Percentiles rank a stretch among this genome's conserved stretches.
Conservation (phyloP, 2,888 invertebrate genomes). For the Chironomus riparius region DNA sequence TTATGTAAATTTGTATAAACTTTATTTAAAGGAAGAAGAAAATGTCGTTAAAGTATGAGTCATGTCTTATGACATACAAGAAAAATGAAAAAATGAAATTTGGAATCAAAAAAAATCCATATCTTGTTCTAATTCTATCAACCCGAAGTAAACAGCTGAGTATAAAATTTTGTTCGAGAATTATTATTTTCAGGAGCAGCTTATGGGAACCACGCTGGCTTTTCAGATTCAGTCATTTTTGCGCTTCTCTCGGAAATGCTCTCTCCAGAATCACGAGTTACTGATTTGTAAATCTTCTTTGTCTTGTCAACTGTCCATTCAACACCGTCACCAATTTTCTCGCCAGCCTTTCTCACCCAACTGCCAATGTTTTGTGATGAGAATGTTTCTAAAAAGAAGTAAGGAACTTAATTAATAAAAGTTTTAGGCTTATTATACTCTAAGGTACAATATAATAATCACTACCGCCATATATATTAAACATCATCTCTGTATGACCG, state of each 20-base stretch:
- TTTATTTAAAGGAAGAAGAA: conserved; percentile 4
- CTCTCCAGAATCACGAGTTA: not conserved
- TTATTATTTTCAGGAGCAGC: not conserved
- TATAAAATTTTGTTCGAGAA: not conserved
- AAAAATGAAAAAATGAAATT: conserved; percentile 12
- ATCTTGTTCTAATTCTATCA: not conserved
- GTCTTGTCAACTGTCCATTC: conserved; percentile 51
- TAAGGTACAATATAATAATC: no score
- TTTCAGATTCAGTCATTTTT: conserved; percentile 15
- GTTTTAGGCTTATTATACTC: no score
- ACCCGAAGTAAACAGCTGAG: no score
- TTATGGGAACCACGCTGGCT: conserved; percentile 14
- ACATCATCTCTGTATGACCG: no score
- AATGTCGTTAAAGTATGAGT: conserved; percentile 13
- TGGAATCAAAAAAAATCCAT: conserved; percentile 9
- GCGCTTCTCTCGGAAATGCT: not conserved
- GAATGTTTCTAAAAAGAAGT: conserved; percentile 50
- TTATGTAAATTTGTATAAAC: conserved; percentile 11
- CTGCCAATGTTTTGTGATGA: conserved; percentile 62
- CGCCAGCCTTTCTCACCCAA: conserved; percentile 62
- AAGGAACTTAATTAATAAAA: no score
- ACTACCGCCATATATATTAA: not conserved
- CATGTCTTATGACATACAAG: conserved; percentile 15
- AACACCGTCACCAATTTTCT: conserved; percentile 60
- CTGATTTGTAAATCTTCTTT: conserved; percentile 6